Conservation (phyloP, 2,113 vertebrate genomes). For the Micronycteris hirsuta region DNA sequence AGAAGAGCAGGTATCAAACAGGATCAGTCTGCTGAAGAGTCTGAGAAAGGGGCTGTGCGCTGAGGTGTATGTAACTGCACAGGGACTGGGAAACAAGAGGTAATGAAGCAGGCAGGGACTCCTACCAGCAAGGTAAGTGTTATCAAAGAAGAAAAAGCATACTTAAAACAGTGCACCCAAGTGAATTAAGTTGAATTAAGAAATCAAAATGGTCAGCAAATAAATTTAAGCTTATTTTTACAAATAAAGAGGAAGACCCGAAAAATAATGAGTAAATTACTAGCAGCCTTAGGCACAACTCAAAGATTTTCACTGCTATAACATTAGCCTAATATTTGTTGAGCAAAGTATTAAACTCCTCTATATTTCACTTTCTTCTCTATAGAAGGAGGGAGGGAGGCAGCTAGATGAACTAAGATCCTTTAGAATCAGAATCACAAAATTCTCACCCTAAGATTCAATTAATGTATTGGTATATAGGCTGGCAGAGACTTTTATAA, state of each 20-base stretch:
- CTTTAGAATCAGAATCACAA: background rate
- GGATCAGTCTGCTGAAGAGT: background rate
- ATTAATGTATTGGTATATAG: background rate
- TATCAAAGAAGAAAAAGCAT: background rate
- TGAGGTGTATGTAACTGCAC: background rate
- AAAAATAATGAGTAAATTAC: background rate
- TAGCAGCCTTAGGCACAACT: background rate
- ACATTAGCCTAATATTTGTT: background rate
- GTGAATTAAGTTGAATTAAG: background rate
- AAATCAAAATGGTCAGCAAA: background rate
- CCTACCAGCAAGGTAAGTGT: background rate
- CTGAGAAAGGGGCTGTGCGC: background rate
- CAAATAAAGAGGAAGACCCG: fast-evolving
- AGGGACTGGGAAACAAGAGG: background rate
- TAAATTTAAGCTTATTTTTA: too few species aligned
- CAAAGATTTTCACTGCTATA: background rate
- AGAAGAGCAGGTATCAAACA: background rate
- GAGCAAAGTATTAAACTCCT: background rate
- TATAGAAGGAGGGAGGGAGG: background rate
- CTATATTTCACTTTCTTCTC: background rate
- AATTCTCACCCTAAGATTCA: background rate
- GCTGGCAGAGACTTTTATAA: background rate
- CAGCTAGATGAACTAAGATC: background rate
- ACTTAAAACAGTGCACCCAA: background rate
- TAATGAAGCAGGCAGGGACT: background rate